Base-by-base conservation (phyloP, 2,113 vertebrate species). In the Coturnix japonica region DNA sequence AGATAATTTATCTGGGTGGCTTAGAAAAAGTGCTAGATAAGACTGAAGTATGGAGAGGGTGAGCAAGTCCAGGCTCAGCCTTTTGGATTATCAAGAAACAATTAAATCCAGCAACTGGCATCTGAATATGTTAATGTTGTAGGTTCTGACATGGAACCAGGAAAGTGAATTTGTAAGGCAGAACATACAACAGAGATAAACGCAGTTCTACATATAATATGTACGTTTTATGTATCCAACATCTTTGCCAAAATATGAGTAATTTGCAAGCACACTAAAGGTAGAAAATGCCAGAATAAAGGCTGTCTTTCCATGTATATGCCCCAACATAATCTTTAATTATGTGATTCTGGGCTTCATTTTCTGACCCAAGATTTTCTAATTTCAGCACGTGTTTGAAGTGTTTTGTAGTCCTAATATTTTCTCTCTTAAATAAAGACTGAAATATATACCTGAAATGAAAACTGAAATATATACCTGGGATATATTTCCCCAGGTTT, bases 271-370 rank as follows among this genome's bases (percentile, higher is more conserved):
- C 83, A 79, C 39, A 33, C 13, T 25, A 41, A 81, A 90, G 92
- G 64, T 85, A 70, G 91, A 92, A 96, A 96, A 96, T 92, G 89
- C 95, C 92, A 93, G 78, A 93, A 92, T 92, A 94, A 96, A 96
- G 84, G 92, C 92, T 94, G 81, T 35, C 37, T 94, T 94, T 87
- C 81, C 78, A 39, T 80, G 78, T 61, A 80, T 91, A 82, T 91
- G 71, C 87, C 81, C 84, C 85, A 31, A 85, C 80, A 61, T 51
- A 82, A 63, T 92, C 56, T 90, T 79, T 92, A 89, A 91, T 90
- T 92, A 80, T 51, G 35, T 18, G 28, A 63, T 76, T 92, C 41
- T 39, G 63, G 26, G 25, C 64, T 80, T n/a, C 56, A 85, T 80
- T 90, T 85, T 70, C 81, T 59, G 79, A 49, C 2, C 0, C 41